Base-by-base conservation (phyloP, 1,140 invertebrate species). In the Globodera ellingtonae region DNA sequence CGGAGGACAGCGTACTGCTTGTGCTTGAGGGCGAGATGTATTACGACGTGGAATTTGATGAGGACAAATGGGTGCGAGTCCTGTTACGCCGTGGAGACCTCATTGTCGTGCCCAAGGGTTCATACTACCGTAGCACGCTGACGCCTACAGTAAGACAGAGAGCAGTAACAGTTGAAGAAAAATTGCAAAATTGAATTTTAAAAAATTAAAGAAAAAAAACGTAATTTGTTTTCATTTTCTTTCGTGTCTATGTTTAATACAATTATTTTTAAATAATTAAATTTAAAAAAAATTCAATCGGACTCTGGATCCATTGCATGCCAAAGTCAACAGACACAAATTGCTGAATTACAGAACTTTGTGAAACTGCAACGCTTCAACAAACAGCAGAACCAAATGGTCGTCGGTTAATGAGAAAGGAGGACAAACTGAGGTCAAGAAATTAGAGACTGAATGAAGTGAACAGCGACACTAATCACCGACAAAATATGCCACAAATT, bases 101-200 rank as follows among this genome's bases (percentile, higher is more conserved):
- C 46, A 83, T 88, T 59, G 82, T 88, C n/a, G 85, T 88, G 50
- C 86, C 86, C 3, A 86, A 87, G 75, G 86, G 87, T 35, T 24
- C 77, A 8, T 78, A 81, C 13, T 86, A 86, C 75, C 82, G 86
- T 52, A 87, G 83, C 77, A 88, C 86, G 24, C 80, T 80, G n/a
- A 88, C 86, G 80, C 83, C 85, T 74, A 82, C 84, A 78, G 86
- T 88, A 67, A n/a, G 15, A 6, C 15, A 59, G n/a, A 18, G 9
- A 47, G 50, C 35, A 47, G 46, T 15, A 75, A 75, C 52, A 75
- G n/a, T 47, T 75, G 59, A 15, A 35, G 59, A 15, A 35, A 21
- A 52, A 81, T 13, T 44, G 15, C 71, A 13, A 15, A 72, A 46
- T 72, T 47, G 1, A 72, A 72, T 46, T 69, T 72, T 47, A 15